Base-by-base conservation (phyloP, 2,888 invertebrate genomes). In the Drosophila crucigera region DNA sequence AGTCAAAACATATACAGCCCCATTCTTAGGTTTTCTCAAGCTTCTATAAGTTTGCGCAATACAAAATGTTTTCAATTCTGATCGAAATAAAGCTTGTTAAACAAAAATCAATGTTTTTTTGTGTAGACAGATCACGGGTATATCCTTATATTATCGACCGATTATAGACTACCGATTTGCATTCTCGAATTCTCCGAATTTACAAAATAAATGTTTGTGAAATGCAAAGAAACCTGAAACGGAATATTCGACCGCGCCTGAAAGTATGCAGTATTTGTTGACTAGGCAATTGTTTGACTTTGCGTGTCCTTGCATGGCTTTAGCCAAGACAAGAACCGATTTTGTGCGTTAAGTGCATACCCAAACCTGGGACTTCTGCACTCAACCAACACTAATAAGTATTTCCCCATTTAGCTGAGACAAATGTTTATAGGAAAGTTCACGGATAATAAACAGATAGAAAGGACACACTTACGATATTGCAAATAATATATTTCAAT, bases 1-100 rank as follows among this genome's bases (percentile, higher is more conserved):
- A 93, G 70, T 78, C 85, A 4, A 82, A 73, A 19, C 41, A 47
- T 10, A 4, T 14, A 1, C 28, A 30, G 4, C 4, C 19, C 7
- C 31, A 37, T 9, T 16, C 11, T 3, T 66, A 52, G 50, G 1
- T 31, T 14, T 11, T 19, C 2, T 9, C 7, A 2, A 25, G 22
- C 19, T 47, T 19, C 9, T 49, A 9, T 14, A 14, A 14, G 7
- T 7, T 22, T 47, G 7, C 22, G 22, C 7, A 14, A 22, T 7
- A 22, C 14, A 22, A 47, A 22, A 7, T 47, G 14, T 22, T 1
- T 22, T 22, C 0, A 47, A 47, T 16, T 47, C 22, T 47, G 14
- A 14, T 47, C 22, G 22, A 47, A 22, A 14, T 47, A 22, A 47
- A 47, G 14, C 0, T 43, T 43, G 22, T 22, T 43, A 7, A 14